Conservation (phyloP, 2,888 invertebrate genomes). For the Hesperia comma region DNA sequence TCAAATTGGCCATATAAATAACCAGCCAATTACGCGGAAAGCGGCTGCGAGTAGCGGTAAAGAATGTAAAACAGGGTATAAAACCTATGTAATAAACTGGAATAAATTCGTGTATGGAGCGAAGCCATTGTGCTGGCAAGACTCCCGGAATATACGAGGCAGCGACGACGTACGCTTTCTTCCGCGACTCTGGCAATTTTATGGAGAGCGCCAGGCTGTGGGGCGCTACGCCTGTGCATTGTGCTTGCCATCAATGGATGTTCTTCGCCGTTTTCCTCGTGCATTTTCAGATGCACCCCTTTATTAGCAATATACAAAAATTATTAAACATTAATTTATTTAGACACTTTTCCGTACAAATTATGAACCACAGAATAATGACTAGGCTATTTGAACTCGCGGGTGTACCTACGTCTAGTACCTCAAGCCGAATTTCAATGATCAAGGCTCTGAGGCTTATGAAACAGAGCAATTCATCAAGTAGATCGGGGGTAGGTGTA, state of each 20-base stretch:
- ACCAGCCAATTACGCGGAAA: slow-evolving; percentile 40
- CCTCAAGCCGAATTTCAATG: too few relatives aligned
- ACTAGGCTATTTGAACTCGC: too few relatives aligned
- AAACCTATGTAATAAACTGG: slow-evolving; percentile 51
- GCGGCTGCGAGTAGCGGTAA: slow-evolving; percentile 34
- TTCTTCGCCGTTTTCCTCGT: slow-evolving; percentile 51
- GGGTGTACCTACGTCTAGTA: too few relatives aligned
- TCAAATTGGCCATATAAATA: slow-evolving; percentile 40
- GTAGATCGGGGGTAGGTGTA: too few relatives aligned
- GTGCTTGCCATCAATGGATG: slow-evolving; percentile 52
- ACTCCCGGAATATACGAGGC: slow-evolving; percentile 52
- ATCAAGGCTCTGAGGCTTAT: too few relatives aligned
- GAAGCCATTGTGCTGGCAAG: slow-evolving; percentile 53
- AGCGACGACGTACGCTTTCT: slow-evolving; percentile 51
- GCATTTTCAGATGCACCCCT: slow-evolving; percentile 47
- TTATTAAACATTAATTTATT: too few relatives aligned
- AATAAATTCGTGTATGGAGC: slow-evolving; percentile 54
- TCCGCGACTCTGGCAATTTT: slow-evolving; percentile 58
- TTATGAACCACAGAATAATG: too few relatives aligned
- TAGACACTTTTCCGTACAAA: too few relatives aligned
- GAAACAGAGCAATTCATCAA: too few relatives aligned
- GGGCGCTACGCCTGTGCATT: slow-evolving; percentile 51
- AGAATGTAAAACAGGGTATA: slow-evolving; percentile 38
- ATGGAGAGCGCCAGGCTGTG: slow-evolving; percentile 49
- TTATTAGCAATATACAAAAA: neutral